Percentiles rank a stretch among this genome's conserved stretches.
Evolutionary conservation across 1,140 invertebrate species (phyloP).

Genomic region (silkworm (Bombyx mori)): ASM3026992v2 NC_085120.1:2422501-2423000

Average conservation of each 20-base stretch:
- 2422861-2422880: constrained; percentile 2
- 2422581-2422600: too few species aligned
- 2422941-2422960: constrained; percentile 8
- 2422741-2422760: constrained; percentile 5
- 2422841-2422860: constrained; percentile 5
- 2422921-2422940: neutral
- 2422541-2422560: too few species aligned
- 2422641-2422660: neutral
- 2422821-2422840: constrained; percentile 5
- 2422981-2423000: too few species aligned
- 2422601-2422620: too few species aligned
- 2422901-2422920: constrained; percentile 3
- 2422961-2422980: neutral
- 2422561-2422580: too few species aligned
- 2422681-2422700: neutral
- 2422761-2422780: constrained; percentile 11
- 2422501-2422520: too few species aligned
- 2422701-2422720: constrained; percentile 1
- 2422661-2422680: constrained; percentile 5
- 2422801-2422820: constrained; percentile 8
- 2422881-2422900: constrained; percentile 5
- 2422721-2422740: constrained; percentile 6
- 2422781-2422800: constrained; percentile 4
- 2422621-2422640: too few species aligned
- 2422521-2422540: too few species aligned